Percentiles rank a stretch among this genome's conserved stretches.
Conservation (phyloP, 2,888 invertebrate genomes). For the Plagiodera versicolora region DNA sequence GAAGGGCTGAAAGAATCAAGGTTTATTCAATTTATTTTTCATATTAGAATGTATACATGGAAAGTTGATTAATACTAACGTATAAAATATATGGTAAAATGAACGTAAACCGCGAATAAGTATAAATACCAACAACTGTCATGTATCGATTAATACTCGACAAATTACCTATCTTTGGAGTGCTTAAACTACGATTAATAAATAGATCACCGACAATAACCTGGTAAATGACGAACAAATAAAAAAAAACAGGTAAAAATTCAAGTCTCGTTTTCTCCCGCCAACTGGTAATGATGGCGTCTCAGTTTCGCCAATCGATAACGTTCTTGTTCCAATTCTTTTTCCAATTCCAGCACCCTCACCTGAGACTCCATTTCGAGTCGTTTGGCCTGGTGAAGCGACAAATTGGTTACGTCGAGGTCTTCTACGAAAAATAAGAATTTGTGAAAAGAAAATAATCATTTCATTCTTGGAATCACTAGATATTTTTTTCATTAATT, state of each 20-base stretch:
- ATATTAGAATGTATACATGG: constrained; percentile 27
- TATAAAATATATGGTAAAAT: constrained; percentile 41
- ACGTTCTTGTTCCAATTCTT: constrained; percentile 86
- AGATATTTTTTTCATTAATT: too few species aligned
- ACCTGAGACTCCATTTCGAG: constrained; percentile 98
- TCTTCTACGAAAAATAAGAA: constrained; percentile 70
- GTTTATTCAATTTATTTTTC: constrained; percentile 26
- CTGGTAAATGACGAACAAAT: too few species aligned
- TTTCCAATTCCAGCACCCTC: constrained; percentile 89
- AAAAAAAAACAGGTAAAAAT: constrained; percentile 6
- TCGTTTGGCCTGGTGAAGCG: constrained; percentile 91
- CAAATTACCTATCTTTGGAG: constrained; percentile 32
- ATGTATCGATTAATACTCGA: constrained; percentile 22
- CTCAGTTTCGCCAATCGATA: constrained; percentile 82
- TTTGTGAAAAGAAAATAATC: too few species aligned
- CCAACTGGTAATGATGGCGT: constrained; percentile 89
- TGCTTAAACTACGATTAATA: constrained; percentile 33
- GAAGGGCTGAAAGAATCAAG: background rate
- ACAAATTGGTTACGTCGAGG: constrained; percentile 85
- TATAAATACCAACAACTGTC: constrained; percentile 32
- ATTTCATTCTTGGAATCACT: too few species aligned
- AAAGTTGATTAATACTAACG: constrained; percentile 36
- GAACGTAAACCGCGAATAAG: constrained; percentile 33
- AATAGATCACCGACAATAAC: constrained; percentile 25
- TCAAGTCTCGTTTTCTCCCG: constrained; percentile 60